phyloP scores from a whole-genome alignment of 2,113 vertebrate genomes.

The Numenius arquata region DNA sequence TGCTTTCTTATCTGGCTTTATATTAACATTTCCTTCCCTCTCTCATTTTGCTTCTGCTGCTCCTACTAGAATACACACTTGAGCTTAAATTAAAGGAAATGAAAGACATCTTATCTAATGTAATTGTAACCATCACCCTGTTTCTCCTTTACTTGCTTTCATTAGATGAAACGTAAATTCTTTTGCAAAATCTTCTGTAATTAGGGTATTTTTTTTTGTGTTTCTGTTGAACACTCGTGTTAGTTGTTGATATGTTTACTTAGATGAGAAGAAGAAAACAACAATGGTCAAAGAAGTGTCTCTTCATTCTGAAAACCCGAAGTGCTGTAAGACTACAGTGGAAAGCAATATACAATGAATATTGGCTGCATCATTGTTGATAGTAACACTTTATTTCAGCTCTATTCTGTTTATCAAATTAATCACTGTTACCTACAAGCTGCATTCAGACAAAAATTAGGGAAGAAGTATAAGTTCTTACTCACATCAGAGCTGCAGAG shows the following conservation, averaged over 20 bases:
- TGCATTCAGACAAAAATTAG: background rate
- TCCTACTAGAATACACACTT: background rate
- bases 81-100: background rate
- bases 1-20: constrained; percentile 23
- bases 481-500: background rate
- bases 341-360: background rate
- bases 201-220: background rate
- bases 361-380: background rate
- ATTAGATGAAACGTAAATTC: background rate
- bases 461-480: background rate
- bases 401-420: background rate
- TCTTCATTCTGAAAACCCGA: background rate
- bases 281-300: background rate
- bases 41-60: background rate
- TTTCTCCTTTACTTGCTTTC: background rate
- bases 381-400: background rate
- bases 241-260: background rate
- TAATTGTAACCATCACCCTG: background rate
- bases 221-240: background rate
- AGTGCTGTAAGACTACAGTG: background rate
- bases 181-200: background rate
- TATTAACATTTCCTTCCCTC: constrained; percentile 16
- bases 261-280: background rate
- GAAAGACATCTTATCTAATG: background rate
- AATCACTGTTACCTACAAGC: background rate